Percentiles rank a stretch among this genome's conserved stretches.
These are phyloP conservation scores for Germaria angustata DNA, from an alignment of 2,888 invertebrate species.

Conservation along the genomic window DNA sequence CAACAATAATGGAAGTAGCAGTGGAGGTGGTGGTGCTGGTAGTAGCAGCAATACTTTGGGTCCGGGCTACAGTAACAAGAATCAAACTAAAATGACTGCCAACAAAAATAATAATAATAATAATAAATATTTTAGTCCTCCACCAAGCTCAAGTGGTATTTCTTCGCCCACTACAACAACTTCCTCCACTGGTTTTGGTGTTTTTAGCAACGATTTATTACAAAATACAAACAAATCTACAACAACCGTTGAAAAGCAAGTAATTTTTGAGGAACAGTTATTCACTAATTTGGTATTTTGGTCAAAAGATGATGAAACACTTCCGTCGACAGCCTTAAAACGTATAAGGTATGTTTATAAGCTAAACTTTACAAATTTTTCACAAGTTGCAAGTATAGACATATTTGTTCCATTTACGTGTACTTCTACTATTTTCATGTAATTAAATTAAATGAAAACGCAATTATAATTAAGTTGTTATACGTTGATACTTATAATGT, in stretches of 20 bases:
- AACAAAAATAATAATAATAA: conserved; percentile 32
- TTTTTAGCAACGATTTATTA: conserved; percentile 68
- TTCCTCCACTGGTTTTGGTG: conserved; percentile 40
- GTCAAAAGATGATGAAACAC: conserved; percentile 74
- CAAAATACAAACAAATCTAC: conserved; percentile 62
- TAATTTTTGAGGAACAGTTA: conserved; percentile 71
- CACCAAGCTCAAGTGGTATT: not conserved
- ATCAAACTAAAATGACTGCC: conserved; percentile 63
- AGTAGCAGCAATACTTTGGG: conserved; percentile 17
- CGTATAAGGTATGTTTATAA: conserved; percentile 72
- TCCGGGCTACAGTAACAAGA: conserved; percentile 29
- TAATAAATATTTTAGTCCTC: not conserved
- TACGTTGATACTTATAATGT: conserved; percentile 8
- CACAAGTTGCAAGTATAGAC: not conserved
- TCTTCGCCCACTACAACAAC: not conserved
- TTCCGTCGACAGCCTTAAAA: conserved; percentile 70
- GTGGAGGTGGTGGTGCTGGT: not conserved
- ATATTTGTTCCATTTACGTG: not conserved
- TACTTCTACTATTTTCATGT: not conserved
- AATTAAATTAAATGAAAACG: conserved; percentile 42
- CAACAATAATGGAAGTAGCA: not conserved
- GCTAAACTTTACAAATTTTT: not conserved
- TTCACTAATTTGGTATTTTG: conserved; percentile 74
- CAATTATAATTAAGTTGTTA: conserved; percentile 40
- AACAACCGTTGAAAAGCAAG: conserved; percentile 39